These are phyloP conservation scores for Cervus canadensis DNA, from an alignment of 2,113 vertebrate species.

Conservation along the genomic window DNA sequence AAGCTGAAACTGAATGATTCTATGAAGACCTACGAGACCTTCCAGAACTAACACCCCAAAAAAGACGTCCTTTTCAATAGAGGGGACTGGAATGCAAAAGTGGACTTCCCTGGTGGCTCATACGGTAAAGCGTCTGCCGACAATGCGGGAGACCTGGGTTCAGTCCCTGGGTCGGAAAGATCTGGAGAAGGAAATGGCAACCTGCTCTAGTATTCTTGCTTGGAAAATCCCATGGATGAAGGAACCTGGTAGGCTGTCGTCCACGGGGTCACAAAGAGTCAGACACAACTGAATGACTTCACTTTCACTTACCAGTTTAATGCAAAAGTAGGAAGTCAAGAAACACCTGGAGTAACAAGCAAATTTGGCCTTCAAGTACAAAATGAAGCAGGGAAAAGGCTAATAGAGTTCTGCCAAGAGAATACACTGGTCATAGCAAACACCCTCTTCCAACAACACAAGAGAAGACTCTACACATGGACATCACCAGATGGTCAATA, in stretches of 20 bases:
- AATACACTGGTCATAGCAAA: neutral
- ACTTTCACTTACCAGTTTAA: neutral
- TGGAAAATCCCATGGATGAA: neutral
- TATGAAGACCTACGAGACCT: neutral
- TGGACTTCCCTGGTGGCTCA: neutral
- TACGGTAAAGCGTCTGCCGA: accelerated
- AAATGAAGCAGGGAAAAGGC: neutral
- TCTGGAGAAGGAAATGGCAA: neutral
- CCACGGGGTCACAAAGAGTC: neutral
- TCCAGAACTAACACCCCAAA: neutral
- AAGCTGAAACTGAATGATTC: neutral
- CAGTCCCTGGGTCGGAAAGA: neutral
- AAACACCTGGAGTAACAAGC: neutral
- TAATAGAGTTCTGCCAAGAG: neutral
- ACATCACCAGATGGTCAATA: neutral
- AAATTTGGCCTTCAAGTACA: neutral
- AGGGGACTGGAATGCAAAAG: neutral
- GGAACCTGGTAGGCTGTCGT: neutral
- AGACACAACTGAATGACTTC: neutral
- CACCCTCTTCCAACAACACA: neutral
- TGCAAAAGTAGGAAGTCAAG: neutral
- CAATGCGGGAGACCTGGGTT: neutral
- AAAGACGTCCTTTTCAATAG: neutral
- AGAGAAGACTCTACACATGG: neutral
- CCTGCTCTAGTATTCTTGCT: neutral